Evolutionary conservation across 2,888 invertebrate genomes (phyloP).

Genomic region (Dendrolimus pini): DNA sequence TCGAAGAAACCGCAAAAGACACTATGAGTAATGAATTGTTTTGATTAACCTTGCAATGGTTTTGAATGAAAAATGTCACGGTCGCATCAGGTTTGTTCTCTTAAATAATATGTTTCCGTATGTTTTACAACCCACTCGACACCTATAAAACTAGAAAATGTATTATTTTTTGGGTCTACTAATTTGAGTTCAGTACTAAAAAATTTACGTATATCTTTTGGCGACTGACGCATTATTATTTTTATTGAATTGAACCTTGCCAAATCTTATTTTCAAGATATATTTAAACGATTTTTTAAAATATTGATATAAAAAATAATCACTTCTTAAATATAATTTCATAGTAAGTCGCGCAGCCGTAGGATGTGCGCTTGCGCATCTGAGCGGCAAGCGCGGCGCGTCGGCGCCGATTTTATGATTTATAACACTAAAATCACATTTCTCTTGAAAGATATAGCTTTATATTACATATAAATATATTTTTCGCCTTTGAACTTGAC

Average conservation of each 20-base stretch:
- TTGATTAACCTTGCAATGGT: conserved; percentile 9
- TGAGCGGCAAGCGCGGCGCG: conserved; percentile 9
- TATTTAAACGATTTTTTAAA: too few relatives aligned
- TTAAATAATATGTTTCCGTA: conserved; percentile 7
- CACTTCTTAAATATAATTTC: too few relatives aligned
- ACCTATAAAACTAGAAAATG: conserved; percentile 11
- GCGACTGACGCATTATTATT: conserved; percentile 4
- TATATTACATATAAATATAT: conserved; percentile 4
- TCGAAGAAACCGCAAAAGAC: conserved; percentile 25
- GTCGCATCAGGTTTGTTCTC: not conserved
- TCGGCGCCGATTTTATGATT: conserved; percentile 31
- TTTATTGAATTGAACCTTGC: not conserved
- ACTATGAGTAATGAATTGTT: conserved; percentile 25
- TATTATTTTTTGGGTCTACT: conserved; percentile 11
- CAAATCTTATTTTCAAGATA: too few relatives aligned
- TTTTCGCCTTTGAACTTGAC: not conserved
- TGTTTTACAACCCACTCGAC: conserved; percentile 6
- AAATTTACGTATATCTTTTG: too few relatives aligned
- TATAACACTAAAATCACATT: conserved; percentile 24
- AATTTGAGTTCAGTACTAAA: not conserved
- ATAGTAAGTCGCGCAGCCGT: not conserved
- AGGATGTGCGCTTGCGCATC: conserved; percentile 9
- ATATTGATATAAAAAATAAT: too few relatives aligned
- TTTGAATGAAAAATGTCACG: conserved; percentile 4
- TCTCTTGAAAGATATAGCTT: conserved; percentile 12